Evolutionary conservation across 2,888 invertebrate species (phyloP), one percentile per base, ranked within the genome.

Genomic region (Laspeyria flexula): DNA sequence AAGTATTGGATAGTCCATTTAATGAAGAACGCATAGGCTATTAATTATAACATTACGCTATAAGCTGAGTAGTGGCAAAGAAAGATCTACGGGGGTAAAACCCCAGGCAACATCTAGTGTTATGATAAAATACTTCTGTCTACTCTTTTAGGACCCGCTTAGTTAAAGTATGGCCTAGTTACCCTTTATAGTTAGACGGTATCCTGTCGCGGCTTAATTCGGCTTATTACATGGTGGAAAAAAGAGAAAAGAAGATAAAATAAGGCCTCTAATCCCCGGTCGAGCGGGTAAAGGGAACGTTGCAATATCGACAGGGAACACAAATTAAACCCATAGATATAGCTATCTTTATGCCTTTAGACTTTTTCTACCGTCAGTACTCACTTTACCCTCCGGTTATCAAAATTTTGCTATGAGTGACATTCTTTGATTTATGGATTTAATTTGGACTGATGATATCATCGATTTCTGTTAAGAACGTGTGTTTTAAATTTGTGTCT

Each of bases 291-390:
- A n/a, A 27, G 30, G 45, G 49, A 60, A 47, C 61, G 62, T 60
- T 74, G 79, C 75, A 80, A 78, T 81, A 81, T 79, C 74, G 81
- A 77, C 79, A 73, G 67, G 63, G 69, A 40, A 63, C 72, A 73
- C 76, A 75, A 80, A 80, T 79, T 77, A 81, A 75, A 73, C 46
- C 55, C 48, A 25, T 10, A 41, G 44, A 44, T 45, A 39, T 49
- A 59, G 47, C 53, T 44, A 58, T 35, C 56, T 42, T 65, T 65
- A 65, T 57, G 49, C 59, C 43, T 52, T 38, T 42, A 41, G 33
- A 11, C 27, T 53, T 58, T 53, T 60, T 49, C 55, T 49, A 43
- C 50, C 50, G 29, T 29, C 44, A 37, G 40, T 44, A 49, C 27
- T 10, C 39, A 11, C 42, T n/a, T n/a, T n/a, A n/a, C 52, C 38